These are phyloP conservation scores for Esox niger DNA, from an alignment of 2,113 vertebrate species.

Conservation along the genomic window DNA sequence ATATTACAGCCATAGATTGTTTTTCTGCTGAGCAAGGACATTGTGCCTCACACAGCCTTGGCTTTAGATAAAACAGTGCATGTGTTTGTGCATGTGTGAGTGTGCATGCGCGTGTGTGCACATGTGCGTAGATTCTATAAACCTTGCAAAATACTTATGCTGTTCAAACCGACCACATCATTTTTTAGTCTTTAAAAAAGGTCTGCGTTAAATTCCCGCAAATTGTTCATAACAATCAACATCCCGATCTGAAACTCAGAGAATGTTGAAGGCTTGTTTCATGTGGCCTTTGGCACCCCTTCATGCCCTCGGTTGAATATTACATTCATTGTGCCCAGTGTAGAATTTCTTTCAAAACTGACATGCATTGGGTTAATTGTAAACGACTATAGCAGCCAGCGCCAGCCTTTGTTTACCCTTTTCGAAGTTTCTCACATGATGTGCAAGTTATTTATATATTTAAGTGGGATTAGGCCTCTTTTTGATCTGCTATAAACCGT, in stretches of 20 bases:
- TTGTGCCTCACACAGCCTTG: slow-evolving; percentile 15
- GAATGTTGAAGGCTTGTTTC: too few relatives aligned
- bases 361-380: slow-evolving; percentile 27
- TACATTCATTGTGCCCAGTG: not conserved
- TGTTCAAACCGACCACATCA: too few relatives aligned
- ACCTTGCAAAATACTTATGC: too few relatives aligned
- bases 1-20: slow-evolving; percentile 40
- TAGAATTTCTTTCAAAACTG: not conserved
- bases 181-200: too few relatives aligned
- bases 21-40: slow-evolving; percentile 46
- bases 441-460: slow-evolving; percentile 46
- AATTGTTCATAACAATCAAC: too few relatives aligned
- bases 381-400: slow-evolving; percentile 32
- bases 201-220: too few relatives aligned
- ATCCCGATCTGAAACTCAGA: too few relatives aligned
- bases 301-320: not conserved
- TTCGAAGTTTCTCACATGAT: slow-evolving; percentile 22
- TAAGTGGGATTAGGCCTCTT: slow-evolving; percentile 24
- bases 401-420: slow-evolving; percentile 42
- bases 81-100: not conserved
- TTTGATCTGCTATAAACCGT: slow-evolving; percentile 15
- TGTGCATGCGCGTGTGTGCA: not conserved
- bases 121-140: too few relatives aligned
- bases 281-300: not conserved
- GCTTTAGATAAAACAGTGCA: slow-evolving; percentile 22